phyloP scores from a whole-genome alignment of 2,113 vertebrate species.

The Catharus minimus region DNA sequence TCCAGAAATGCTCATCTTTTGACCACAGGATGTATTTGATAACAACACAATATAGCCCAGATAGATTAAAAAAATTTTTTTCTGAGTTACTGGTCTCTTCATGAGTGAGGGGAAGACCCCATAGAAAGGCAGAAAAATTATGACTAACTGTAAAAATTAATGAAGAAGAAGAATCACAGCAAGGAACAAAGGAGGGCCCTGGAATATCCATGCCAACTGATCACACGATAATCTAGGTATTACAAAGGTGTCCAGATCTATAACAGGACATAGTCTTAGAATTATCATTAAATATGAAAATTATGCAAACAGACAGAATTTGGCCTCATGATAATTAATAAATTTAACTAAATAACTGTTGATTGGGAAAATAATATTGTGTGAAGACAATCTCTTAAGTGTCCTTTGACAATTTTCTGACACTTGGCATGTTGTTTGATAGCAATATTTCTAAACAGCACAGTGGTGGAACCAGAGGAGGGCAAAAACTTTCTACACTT shows the following conservation, averaged over 20 bases:
- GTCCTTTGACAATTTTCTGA: not conserved
- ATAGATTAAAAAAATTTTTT: not conserved
- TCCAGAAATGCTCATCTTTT: not conserved
- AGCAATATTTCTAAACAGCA: not conserved
- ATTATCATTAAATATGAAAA: not conserved
- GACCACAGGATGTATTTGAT: not conserved
- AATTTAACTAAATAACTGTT: not conserved
- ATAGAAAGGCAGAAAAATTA: not conserved
- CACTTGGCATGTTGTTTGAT: not conserved
- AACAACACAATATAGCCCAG: not conserved
- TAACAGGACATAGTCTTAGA: not conserved
- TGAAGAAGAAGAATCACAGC: not conserved
- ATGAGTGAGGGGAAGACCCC: not conserved
- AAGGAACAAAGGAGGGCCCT: not conserved
- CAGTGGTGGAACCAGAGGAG: not conserved
- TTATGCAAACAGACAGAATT: not conserved
- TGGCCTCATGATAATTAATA: not conserved
- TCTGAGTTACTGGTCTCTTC: not conserved
- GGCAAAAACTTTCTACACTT: not conserved
- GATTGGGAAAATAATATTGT: not conserved
- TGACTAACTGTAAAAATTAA: not conserved
- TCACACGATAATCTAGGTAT: not conserved
- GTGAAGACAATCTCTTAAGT: not conserved
- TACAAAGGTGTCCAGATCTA: not conserved
- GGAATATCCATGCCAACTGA: not conserved